A percentile compares a stretch with the other conserved stretches of the same genome.
Conservation (phyloP, 2,888 invertebrate genomes). For the Cheilosia grossa region DNA sequence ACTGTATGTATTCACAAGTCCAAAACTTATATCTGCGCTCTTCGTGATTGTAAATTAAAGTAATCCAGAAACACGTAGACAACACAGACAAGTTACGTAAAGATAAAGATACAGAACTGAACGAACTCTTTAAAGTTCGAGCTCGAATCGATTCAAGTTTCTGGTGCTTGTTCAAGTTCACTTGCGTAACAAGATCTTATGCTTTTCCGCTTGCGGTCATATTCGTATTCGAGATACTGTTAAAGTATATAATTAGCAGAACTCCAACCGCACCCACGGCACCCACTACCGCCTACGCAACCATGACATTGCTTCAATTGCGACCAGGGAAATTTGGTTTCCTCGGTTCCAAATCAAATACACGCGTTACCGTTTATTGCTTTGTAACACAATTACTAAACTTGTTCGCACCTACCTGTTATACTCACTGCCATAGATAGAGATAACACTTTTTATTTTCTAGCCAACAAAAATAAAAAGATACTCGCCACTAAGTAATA, state of each 20-base stretch:
- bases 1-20: too few species aligned
- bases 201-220: not conserved
- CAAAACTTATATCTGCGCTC: too few species aligned
- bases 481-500: constrained; percentile 8
- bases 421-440: too few species aligned
- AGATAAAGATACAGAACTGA: not conserved
- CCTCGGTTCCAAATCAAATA: too few species aligned
- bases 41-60: too few species aligned
- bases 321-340: too few species aligned
- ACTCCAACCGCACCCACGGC: too few species aligned
- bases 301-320: too few species aligned
- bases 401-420: not conserved
- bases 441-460: not conserved
- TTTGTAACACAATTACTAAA: not conserved
- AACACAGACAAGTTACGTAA: not conserved
- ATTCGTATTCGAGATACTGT: too few species aligned
- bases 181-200: constrained; percentile 1
- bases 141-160: not conserved
- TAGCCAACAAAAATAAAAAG: not conserved
- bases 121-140: not conserved
- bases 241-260: too few species aligned
- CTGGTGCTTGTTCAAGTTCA: constrained; percentile 7
- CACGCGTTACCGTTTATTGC: not conserved
- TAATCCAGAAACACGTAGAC: not conserved
- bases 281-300: too few species aligned